Conservation (phyloP, 2,113 vertebrate species). For the Ranitomeya imitator region DNA sequence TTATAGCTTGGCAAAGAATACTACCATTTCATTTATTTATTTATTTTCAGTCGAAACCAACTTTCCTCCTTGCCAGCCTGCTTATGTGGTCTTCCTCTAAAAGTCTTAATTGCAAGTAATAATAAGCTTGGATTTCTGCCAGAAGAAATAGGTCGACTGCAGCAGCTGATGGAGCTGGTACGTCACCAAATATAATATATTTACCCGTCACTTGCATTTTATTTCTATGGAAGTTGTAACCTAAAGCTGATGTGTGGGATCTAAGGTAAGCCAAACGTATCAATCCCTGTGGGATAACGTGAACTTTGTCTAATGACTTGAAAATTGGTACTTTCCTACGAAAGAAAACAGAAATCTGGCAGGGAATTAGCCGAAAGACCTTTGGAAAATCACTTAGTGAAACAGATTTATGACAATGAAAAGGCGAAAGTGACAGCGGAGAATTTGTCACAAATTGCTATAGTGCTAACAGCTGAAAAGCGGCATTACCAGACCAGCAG, state of each 20-base stretch:
- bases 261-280: constrained; percentile 31
- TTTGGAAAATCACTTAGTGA: constrained; percentile 33
- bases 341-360: constrained; percentile 38
- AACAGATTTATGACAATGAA: constrained; percentile 23
- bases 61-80: constrained; percentile 86
- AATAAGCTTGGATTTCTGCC: constrained; percentile 94
- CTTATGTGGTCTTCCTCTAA: constrained; percentile 90
- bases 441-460: constrained; percentile 20
- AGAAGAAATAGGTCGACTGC: constrained; percentile 89
- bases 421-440: constrained; percentile 9
- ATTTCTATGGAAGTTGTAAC: constrained; percentile 31
- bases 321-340: constrained; percentile 39
- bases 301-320: constrained; percentile 42
- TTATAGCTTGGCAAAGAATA: constrained; percentile 55
- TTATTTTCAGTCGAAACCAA: constrained; percentile 88
- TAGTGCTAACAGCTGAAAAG: background rate
- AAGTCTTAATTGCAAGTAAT: constrained; percentile 95
- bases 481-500: background rate
- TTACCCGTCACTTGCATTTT: constrained; percentile 52
- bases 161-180: constrained; percentile 93
- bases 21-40: constrained; percentile 59
- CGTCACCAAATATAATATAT: constrained; percentile 65
- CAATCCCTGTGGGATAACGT: constrained; percentile 8
- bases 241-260: constrained; percentile 35
- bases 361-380: background rate